These are phyloP conservation scores for Triplophysa yarkandensis DNA, from an alignment of 2,797 vertebrate species.

Conservation along the genomic window DNA sequence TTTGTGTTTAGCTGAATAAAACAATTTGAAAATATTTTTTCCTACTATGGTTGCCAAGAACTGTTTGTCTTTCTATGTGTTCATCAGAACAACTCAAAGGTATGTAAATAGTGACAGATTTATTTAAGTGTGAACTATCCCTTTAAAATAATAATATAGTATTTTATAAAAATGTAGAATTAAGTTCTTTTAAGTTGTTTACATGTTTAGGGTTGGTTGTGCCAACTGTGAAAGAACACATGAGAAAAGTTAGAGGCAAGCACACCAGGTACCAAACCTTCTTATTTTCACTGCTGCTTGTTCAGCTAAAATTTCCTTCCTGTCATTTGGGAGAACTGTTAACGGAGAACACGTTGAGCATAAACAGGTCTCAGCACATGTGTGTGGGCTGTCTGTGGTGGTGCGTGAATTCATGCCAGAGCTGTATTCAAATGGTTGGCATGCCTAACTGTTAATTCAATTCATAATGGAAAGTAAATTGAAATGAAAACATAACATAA, in stretches of 20 bases:
- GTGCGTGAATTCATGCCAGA: background rate
- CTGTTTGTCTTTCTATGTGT: no score
- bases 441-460: background rate
- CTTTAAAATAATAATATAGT: no score
- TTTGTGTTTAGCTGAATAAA: no score
- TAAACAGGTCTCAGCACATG: conserved; percentile 4
- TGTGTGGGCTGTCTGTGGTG: conserved; percentile 8
- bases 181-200: background rate
- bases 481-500: background rate
- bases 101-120: no score
- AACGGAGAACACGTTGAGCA: background rate
- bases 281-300: background rate
- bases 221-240: background rate
- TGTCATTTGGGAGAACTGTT: background rate
- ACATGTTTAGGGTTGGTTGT: background rate
- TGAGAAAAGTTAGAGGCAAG: background rate
- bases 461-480: background rate
- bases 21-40: no score
- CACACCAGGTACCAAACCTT: background rate
- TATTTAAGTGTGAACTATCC: no score
- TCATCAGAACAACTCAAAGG: no score
- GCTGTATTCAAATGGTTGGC: background rate
- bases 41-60: no score
- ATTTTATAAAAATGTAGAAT: no score
- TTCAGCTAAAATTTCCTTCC: background rate